Percentiles rank a stretch among this genome's conserved stretches.
These are phyloP conservation scores for Drosophila barbarae DNA, from an alignment of 2,888 invertebrate species.

Conservation along the genomic window DNA sequence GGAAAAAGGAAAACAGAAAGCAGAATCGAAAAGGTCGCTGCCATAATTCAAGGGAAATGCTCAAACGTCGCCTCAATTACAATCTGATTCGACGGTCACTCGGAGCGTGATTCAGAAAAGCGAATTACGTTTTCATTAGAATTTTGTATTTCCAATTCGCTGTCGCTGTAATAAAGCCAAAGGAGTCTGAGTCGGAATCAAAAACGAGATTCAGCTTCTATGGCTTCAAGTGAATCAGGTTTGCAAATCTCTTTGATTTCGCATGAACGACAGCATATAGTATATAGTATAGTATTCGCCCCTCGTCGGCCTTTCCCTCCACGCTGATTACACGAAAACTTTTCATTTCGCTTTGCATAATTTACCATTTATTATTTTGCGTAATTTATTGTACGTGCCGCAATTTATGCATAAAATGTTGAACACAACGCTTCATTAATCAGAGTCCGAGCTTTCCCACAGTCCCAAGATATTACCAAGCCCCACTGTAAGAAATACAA, in stretches of 20 bases:
- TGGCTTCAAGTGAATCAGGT: conserved; percentile 59
- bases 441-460: conserved; percentile 60
- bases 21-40: conserved; percentile 28
- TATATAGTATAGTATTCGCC: conserved; percentile 4
- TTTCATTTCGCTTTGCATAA: conserved; percentile 70
- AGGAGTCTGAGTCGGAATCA: conserved; percentile 39
- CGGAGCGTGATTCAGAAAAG: conserved; percentile 44
- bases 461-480: conserved; percentile 26
- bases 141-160: conserved; percentile 18
- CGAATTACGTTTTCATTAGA: conserved; percentile 39
- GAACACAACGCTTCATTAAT: conserved; percentile 72
- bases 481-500: conserved; percentile 1
- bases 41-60: conserved; percentile 59
- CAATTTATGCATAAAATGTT: conserved; percentile 69
- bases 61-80: conserved; percentile 45
- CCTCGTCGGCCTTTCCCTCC: conserved; percentile 54
- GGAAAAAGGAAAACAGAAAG: conserved; percentile 8
- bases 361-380: conserved; percentile 73
- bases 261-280: conserved; percentile 49
- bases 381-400: conserved; percentile 68
- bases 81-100: conserved; percentile 39
- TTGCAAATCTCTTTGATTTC: conserved; percentile 70
- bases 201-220: conserved; percentile 35
- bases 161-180: conserved; percentile 43
- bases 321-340: conserved; percentile 60